A percentile compares a stretch with the other conserved stretches of the same genome.
Evolutionary conservation across 2,888 invertebrate species (phyloP).

Genomic region (Eilema griseolum): DNA sequence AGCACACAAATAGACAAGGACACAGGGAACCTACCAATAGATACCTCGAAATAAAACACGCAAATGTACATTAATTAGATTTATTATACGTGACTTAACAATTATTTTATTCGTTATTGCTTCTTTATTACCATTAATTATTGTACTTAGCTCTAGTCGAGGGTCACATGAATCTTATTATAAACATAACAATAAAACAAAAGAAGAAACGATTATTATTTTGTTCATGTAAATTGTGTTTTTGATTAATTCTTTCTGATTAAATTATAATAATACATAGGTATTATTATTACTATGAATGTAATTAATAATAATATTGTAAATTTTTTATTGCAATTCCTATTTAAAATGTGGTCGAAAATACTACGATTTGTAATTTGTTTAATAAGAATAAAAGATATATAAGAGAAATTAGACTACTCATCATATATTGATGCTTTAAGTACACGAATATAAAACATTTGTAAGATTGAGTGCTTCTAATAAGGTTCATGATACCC

Average conservation of each 20-base stretch:
- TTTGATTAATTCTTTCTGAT: too few species aligned
- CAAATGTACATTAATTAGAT: conserved; percentile 65
- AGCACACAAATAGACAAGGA: not conserved
- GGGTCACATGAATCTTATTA: conserved; percentile 30
- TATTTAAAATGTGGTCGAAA: not conserved
- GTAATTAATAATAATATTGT: not conserved
- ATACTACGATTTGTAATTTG: not conserved
- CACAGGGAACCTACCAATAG: not conserved
- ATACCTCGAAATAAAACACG: conserved; percentile 59
- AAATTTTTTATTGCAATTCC: not conserved
- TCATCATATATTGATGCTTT: not conserved
- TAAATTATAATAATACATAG: not conserved
- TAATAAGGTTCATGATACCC: conserved; percentile 34
- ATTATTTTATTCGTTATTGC: conserved; percentile 62
- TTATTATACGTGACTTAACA: conserved; percentile 66
- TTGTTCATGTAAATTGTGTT: too few species aligned
- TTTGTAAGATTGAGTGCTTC: conserved; percentile 1
- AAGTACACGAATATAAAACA: not conserved
- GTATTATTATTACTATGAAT: not conserved
- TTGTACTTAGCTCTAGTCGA: conserved; percentile 77
- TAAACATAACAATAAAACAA: not conserved
- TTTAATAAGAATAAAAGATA: not conserved
- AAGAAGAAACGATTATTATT: not conserved
- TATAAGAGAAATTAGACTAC: not conserved
- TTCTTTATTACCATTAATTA: conserved; percentile 63